phyloP scores from a whole-genome alignment of 2,888 invertebrate genomes.

The Monochamus alternatus region DNA sequence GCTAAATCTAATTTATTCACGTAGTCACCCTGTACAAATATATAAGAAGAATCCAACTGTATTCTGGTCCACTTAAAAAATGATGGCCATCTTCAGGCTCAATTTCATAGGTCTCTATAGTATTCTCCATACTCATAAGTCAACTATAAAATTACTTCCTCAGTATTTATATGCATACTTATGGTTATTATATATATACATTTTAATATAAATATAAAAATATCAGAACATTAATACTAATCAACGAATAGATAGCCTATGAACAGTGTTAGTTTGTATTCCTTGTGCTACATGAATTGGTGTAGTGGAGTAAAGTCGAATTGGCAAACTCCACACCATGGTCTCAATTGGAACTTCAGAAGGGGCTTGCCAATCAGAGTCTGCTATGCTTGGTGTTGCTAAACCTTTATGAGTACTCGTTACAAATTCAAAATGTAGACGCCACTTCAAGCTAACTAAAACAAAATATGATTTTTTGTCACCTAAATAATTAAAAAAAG shows the following conservation, averaged over 20 bases:
- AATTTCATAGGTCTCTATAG: no score
- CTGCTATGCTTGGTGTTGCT: conserved; percentile 75
- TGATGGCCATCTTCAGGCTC: no score
- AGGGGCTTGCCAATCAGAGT: conserved; percentile 87
- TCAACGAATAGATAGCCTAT: conserved; percentile 63
- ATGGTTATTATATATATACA: neutral
- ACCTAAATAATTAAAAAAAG: no score
- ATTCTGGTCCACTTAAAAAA: no score
- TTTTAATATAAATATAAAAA: neutral
- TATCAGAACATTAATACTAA: neutral
- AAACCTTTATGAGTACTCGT: conserved; percentile 80
- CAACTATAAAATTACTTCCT: no score
- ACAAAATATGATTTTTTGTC: conserved; percentile 50
- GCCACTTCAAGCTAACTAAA: conserved; percentile 91
- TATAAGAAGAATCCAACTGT: no score
- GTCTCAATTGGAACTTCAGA: conserved; percentile 93
- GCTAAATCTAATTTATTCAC: no score
- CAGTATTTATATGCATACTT: neutral
- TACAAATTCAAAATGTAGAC: conserved; percentile 98
- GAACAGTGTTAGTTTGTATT: conserved; percentile 69
- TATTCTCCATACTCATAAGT: no score
- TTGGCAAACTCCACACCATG: conserved; percentile 98
- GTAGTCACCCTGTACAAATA: no score
- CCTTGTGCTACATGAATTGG: conserved; percentile 86
- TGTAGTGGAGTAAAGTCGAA: conserved; percentile 93